Conservation (phyloP, 2,113 vertebrate genomes). For the Psophia crepitans region DNA sequence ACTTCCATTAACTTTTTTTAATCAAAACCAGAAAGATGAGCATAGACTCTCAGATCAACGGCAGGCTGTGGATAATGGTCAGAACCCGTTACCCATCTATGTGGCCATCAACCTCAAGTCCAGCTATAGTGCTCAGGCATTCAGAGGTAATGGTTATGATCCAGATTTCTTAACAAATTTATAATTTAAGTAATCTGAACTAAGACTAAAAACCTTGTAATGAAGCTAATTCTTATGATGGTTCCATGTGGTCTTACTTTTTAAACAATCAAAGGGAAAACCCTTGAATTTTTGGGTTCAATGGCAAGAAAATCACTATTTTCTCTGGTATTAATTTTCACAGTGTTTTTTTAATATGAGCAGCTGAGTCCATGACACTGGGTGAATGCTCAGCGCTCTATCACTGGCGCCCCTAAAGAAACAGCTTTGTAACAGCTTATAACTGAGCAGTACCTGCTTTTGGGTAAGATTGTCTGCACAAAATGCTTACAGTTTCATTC, state of each 20-base stretch:
- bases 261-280: neutral
- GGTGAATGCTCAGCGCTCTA: neutral
- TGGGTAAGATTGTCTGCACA: neutral
- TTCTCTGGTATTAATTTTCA: neutral
- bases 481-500: neutral
- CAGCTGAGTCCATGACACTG: neutral
- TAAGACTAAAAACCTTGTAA: neutral
- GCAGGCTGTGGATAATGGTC: conserved; percentile 74
- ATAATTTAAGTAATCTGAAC: neutral
- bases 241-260: neutral
- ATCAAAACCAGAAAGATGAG: conserved; percentile 69
- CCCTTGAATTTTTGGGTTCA: neutral
- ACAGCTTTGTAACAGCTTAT: too few species aligned
- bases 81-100: conserved; percentile 86
- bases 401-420: neutral
- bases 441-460: neutral
- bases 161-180: neutral
- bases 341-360: neutral
- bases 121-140: conserved; percentile 73
- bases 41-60: conserved; percentile 79
- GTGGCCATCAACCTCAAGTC: conserved; percentile 84
- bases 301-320: neutral
- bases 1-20: neutral
- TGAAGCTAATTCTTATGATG: neutral
- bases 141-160: conserved; percentile 72